Conservation (phyloP, 2,113 vertebrate species). For the Synodontis membranacea region DNA sequence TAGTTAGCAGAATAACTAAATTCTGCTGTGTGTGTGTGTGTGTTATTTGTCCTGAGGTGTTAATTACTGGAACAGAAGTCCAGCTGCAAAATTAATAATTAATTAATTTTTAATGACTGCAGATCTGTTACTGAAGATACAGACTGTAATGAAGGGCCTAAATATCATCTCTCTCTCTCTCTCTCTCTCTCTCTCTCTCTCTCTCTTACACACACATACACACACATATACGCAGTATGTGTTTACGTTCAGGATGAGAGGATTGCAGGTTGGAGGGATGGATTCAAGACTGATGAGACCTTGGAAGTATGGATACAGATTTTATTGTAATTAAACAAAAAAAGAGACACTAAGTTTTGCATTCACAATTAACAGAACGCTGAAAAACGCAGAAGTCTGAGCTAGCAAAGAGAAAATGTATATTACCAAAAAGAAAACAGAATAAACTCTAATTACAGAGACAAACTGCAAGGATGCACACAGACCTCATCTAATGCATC, state of each 20-base stretch:
- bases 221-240: not conserved
- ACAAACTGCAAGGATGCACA: no score
- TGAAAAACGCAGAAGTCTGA: no score
- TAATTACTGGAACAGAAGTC: conserved; percentile 20
- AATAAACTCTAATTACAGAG: no score
- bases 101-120: not conserved
- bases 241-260: not conserved
- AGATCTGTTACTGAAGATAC: not conserved
- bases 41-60: conserved; percentile 13
- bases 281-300: no score
- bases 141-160: not conserved
- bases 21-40: not conserved
- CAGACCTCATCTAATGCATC: no score
- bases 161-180: not conserved
- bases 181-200: not conserved
- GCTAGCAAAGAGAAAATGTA: no score
- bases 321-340: not conserved
- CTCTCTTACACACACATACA: not conserved
- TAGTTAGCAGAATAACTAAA: no score
- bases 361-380: no score
- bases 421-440: no score
- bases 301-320: not conserved
- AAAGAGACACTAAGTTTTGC: no score
- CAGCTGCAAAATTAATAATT: conserved; percentile 20
- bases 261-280: not conserved